Percentiles rank a stretch among this genome's conserved stretches.
Evolutionary conservation across 2,797 vertebrate genomes (phyloP).

Genomic region (Astyanax mexicanus): DNA sequence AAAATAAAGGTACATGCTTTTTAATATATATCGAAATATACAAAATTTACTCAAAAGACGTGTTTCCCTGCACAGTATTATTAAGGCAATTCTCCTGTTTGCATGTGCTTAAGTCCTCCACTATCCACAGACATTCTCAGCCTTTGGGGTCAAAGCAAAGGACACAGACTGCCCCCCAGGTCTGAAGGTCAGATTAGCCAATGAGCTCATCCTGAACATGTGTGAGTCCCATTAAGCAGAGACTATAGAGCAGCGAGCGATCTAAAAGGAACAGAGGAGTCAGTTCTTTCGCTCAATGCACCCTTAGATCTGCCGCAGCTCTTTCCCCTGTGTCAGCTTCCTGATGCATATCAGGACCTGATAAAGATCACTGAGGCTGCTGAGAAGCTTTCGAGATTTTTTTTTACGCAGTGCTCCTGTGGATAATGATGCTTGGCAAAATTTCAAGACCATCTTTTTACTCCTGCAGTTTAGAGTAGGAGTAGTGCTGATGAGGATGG

Average conservation of each 20-base stretch:
- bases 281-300: slow-evolving; percentile 76
- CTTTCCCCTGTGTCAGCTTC: slow-evolving; percentile 64
- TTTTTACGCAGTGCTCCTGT: slow-evolving; percentile 24
- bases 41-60: too few relatives aligned
- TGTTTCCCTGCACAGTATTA: not conserved
- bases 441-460: slow-evolving; percentile 7
- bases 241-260: slow-evolving; percentile 49
- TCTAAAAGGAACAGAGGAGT: slow-evolving; percentile 77
- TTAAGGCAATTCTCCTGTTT: not conserved
- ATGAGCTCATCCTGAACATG: slow-evolving; percentile 50
- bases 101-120: slow-evolving; percentile 23
- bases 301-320: slow-evolving; percentile 68
- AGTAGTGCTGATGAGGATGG: not conserved
- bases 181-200: slow-evolving; percentile 40
- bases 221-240: slow-evolving; percentile 57
- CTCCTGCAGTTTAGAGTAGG: not conserved
- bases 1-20: too few relatives aligned
- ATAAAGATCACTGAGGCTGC: slow-evolving; percentile 60
- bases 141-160: slow-evolving; percentile 41
- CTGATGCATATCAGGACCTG: slow-evolving; percentile 72
- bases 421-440: slow-evolving; percentile 23
- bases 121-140: slow-evolving; percentile 16
- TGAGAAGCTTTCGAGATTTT: slow-evolving; percentile 26
- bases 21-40: too few relatives aligned
- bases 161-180: slow-evolving; percentile 35